Evolutionary conservation across 2,113 vertebrate genomes (phyloP).

Genomic region (Prionailurus viverrinus): DNA sequence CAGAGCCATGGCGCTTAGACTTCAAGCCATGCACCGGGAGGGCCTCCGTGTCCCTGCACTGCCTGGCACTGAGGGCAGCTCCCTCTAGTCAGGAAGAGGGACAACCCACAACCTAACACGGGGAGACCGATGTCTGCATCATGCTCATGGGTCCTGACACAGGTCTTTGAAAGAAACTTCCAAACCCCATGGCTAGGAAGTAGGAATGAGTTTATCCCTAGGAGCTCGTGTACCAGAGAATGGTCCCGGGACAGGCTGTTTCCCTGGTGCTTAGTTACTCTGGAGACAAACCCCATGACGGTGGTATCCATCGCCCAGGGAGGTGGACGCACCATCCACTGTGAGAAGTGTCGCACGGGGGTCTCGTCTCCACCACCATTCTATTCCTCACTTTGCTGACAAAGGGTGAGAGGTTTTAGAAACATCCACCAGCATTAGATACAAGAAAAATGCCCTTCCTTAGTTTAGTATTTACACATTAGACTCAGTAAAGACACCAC

Average conservation of each 20-base stretch:
- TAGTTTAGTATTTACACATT: neutral
- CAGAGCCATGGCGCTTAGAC: neutral
- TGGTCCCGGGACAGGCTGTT: neutral
- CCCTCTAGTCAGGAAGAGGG: neutral
- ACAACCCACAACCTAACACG: neutral
- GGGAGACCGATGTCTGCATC: neutral
- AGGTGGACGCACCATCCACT: neutral
- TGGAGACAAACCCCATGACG: neutral
- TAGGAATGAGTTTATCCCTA: neutral
- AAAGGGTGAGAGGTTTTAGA: neutral
- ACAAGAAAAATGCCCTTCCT: neutral
- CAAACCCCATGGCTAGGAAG: neutral
- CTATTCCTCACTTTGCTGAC: neutral
- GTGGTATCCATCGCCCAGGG: neutral
- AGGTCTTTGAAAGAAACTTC: neutral
- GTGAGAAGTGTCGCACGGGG: neutral
- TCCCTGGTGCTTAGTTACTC: neutral
- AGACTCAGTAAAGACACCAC: neutral
- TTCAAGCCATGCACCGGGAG: neutral
- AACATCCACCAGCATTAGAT: neutral
- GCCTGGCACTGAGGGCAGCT: neutral
- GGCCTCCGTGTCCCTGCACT: neutral
- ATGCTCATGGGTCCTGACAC: neutral
- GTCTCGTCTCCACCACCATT: neutral
- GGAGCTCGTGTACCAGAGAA: neutral